Base-by-base conservation (phyloP, 1,140 invertebrate genomes). In the Drosophila lini region DNA sequence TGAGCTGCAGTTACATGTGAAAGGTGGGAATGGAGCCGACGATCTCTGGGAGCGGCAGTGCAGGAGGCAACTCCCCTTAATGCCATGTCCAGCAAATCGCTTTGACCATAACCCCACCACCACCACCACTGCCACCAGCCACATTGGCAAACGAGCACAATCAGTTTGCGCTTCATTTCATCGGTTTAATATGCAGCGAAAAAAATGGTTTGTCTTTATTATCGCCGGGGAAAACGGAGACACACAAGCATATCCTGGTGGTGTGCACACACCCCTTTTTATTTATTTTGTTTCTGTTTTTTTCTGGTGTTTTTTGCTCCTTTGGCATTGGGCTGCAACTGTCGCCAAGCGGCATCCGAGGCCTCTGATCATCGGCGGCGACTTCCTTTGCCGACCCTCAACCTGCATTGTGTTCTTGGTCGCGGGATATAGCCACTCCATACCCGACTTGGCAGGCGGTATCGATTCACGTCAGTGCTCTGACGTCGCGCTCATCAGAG, bases 121-220 rank as follows among this genome's bases (percentile, higher is more conserved):
- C 38, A 11, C 10, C 61, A 56, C 41, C 68, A 57, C 15, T 42
- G n/a, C 19, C 38, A 11, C 7, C 61, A 56, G 8, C 57, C 16
- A 41, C 36, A 38, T 42, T 3, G 16, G 62, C 50, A 47, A 58
- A 77, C 63, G 64, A 65, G 58, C 71, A 65, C 71, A 78, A 82
- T 75, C 83, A 70, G 76, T 82, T 88, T 89, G 80, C 78, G 74
- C 84, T 78, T 84, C 77, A 89, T 71, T 88, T 83, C 81, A 89
- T 80, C 85, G 77, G 59, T 65, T 79, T 79, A 79, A 79, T 79
- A 67, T 67, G 74, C 68, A 65, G 38, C 41, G 32, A 47, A 36
- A 62, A 61, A 58, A 64, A 83, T 77, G 68, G 81, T 73, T 84
- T 78, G 85, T 81, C 84, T 89, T 80, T 81, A 83, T 89, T 89